Conservation (phyloP, 64 coral and sea anemone genomes). For the Porites australiensis region DNA sequence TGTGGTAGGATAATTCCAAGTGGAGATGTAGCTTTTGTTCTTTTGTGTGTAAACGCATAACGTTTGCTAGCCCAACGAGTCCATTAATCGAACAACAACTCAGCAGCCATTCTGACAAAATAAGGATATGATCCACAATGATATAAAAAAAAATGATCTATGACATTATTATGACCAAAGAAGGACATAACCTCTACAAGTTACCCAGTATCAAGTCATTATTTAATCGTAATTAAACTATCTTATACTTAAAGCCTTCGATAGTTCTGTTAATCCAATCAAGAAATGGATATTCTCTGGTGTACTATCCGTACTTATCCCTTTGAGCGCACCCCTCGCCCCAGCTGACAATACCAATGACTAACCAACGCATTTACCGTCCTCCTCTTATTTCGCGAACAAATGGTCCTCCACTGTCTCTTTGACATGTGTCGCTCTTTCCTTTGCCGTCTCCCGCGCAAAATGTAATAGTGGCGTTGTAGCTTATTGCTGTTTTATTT, state of each 20-base stretch:
- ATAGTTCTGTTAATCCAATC: constrained; percentile 15
- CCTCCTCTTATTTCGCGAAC: constrained; percentile 23
- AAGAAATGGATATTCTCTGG: constrained; percentile 9
- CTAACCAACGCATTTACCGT: not conserved
- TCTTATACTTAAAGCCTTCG: not conserved
- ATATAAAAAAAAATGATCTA: too few relatives aligned
- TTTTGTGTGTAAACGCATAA: too few relatives aligned
- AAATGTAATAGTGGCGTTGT: constrained; percentile 26
- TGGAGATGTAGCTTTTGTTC: too few relatives aligned
- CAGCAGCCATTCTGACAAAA: too few relatives aligned
- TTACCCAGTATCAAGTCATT: too few relatives aligned
- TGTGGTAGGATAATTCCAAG: too few relatives aligned
- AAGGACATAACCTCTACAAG: too few relatives aligned
- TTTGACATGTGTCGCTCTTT: constrained; percentile 38
- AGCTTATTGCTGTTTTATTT: not conserved
- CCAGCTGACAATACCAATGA: constrained; percentile 33
- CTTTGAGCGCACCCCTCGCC: constrained; percentile 8
- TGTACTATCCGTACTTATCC: not conserved
- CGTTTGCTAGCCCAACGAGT: too few relatives aligned
- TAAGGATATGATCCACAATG: too few relatives aligned
- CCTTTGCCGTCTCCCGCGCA: constrained; percentile 66
- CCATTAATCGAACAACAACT: too few relatives aligned
- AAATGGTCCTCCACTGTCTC: constrained; percentile 60
- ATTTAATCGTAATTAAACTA: too few relatives aligned
- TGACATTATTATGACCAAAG: too few relatives aligned